Conservation (phyloP, 2,113 vertebrate genomes). For the Rhabdomys dilectus region DNA sequence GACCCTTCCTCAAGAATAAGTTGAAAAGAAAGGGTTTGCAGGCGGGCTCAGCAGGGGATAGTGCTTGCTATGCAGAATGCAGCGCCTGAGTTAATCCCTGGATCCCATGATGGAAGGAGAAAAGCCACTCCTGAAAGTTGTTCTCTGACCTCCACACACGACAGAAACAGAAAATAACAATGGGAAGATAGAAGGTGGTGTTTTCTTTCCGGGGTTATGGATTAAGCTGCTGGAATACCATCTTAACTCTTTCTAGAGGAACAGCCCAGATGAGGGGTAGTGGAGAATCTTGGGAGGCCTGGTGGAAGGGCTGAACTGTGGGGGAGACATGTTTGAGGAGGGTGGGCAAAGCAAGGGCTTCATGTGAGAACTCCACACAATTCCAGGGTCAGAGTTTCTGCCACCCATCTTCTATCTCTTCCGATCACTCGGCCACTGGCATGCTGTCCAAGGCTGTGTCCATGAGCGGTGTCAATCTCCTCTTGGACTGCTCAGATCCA, state of each 20-base stretch:
- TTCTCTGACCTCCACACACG: not conserved
- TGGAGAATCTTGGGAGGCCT: not conserved
- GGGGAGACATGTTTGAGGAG: not conserved
- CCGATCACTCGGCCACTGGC: not conserved
- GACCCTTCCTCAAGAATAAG: not conserved
- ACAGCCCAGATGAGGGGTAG: not conserved
- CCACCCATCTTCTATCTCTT: not conserved
- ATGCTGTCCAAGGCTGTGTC: slow-evolving; percentile 86
- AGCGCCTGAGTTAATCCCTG: not conserved
- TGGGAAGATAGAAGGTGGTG: not conserved
- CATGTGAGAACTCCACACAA: not conserved
- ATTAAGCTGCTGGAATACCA: not conserved
- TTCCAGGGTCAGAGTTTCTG: slow-evolving; percentile 70
- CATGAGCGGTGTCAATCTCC: slow-evolving; percentile 82
- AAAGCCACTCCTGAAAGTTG: not conserved
- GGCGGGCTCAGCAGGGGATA: not conserved
- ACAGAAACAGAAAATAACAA: not conserved
- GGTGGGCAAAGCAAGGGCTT: not conserved
- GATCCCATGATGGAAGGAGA: not conserved
- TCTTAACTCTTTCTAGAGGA: not conserved
- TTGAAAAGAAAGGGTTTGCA: not conserved
- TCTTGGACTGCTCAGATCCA: slow-evolving; percentile 65
- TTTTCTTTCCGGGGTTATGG: not conserved
- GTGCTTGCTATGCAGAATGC: not conserved
- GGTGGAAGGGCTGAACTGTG: not conserved